Conservation (phyloP, 1,140 invertebrate genomes). For the Drosophila sp. region DNA sequence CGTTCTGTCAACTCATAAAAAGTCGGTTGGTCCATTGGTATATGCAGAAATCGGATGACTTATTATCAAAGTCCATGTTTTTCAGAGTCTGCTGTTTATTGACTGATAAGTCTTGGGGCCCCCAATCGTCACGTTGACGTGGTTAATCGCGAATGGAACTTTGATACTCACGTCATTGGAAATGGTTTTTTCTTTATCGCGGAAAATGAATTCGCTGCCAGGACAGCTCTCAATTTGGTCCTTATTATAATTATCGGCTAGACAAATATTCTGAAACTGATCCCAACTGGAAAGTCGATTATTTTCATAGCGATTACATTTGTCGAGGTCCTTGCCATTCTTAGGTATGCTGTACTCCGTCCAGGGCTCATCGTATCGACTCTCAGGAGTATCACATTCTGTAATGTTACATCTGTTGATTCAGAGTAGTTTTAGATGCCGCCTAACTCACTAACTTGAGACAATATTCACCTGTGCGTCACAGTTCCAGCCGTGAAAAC, state of each 20-base stretch:
- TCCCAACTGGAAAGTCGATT: conserved; percentile 47
- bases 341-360: conserved; percentile 85
- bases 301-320: conserved; percentile 85
- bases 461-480: conserved; percentile 85
- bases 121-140: conserved; percentile 37
- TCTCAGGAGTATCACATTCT: conserved; percentile 86
- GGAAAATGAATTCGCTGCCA: conserved; percentile 70
- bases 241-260: conserved; percentile 82
- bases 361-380: conserved; percentile 86
- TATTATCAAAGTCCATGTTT: conserved; percentile 71
- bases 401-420: conserved; percentile 87
- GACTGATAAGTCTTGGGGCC: conserved; percentile 34
- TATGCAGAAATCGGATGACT: conserved; percentile 65
- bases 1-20: neutral
- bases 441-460: conserved; percentile 9
- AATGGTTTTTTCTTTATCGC: conserved; percentile 74
- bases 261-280: conserved; percentile 67
- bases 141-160: conserved; percentile 77
- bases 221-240: conserved; percentile 65
- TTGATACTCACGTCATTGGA: conserved; percentile 83
- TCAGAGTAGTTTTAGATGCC: conserved; percentile 12
- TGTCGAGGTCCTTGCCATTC: conserved; percentile 84
- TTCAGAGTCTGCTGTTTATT: conserved; percentile 39
- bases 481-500: conserved; percentile 87
- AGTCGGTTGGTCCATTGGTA: conserved; percentile 19